phyloP scores from a whole-genome alignment of 2,888 invertebrate genomes.

The Machimus atricapillus region DNA sequence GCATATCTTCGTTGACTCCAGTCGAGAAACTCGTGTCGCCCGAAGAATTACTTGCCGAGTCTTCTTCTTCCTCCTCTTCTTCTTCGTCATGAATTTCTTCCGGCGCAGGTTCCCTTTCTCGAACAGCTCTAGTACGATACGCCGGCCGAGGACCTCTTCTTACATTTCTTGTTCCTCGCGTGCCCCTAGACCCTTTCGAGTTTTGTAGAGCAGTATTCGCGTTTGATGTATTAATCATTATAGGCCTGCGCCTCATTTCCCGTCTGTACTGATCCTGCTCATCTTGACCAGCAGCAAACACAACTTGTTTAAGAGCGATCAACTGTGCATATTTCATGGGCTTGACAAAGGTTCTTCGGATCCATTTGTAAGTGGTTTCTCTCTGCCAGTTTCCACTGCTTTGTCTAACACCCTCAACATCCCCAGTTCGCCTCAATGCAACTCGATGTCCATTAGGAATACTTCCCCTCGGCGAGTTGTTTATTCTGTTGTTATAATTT shows the following conservation, averaged over 20 bases:
- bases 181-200: constrained; percentile 51
- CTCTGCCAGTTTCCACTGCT: constrained; percentile 74
- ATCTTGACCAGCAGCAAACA: constrained; percentile 59
- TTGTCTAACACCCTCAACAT: constrained; percentile 72
- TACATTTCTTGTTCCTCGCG: constrained; percentile 53
- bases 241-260: constrained; percentile 79
- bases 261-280: constrained; percentile 75
- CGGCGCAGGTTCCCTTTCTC: constrained; percentile 58
- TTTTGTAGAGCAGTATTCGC: constrained; percentile 59
- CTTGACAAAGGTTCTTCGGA: constrained; percentile 69
- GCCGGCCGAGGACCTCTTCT: constrained; percentile 52
- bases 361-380: constrained; percentile 69
- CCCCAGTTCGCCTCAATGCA: constrained; percentile 64
- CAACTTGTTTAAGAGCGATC: constrained; percentile 59
- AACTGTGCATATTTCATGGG: constrained; percentile 65
- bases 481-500: constrained; percentile 37
- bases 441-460: constrained; percentile 53
- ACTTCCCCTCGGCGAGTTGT: constrained; percentile 43
- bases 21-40: constrained; percentile 65
- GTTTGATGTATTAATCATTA: constrained; percentile 71
- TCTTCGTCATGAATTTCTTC: constrained; percentile 55
- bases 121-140: constrained; percentile 68
- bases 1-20: constrained; percentile 65
- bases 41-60: constrained; percentile 62
- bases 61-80: constrained; percentile 55